Evolutionary conservation across 2,113 vertebrate species (phyloP).

Genomic region (Poecile atricapillus): DNA sequence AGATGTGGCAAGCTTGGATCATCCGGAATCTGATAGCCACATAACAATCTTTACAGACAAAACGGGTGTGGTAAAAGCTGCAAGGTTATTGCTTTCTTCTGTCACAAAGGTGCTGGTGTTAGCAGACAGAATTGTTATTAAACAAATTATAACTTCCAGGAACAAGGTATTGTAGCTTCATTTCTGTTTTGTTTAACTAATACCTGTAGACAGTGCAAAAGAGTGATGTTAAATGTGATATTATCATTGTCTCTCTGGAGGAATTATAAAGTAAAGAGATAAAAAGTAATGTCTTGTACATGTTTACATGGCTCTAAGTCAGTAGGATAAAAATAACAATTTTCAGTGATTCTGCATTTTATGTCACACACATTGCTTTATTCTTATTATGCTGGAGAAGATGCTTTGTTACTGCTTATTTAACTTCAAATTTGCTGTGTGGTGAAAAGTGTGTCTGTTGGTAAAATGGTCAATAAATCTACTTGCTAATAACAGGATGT

Average conservation of each 20-base stretch:
- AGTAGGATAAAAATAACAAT: neutral
- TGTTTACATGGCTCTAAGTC: neutral
- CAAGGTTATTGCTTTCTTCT: constrained; percentile 91
- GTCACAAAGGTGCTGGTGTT: constrained; percentile 96
- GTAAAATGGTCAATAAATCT: neutral
- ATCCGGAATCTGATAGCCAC: constrained; percentile 76
- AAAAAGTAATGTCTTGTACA: neutral
- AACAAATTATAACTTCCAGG: constrained; percentile 94
- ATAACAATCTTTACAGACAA: constrained; percentile 89
- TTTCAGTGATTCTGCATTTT: neutral
- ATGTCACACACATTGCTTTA: neutral
- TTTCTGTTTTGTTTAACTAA: neutral
- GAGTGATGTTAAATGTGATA: neutral
- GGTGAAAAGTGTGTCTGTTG: neutral
- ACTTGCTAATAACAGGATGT: neutral
- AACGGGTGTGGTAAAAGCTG: constrained; percentile 92
- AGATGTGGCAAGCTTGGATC: constrained; percentile 75
- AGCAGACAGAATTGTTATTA: constrained; percentile 95
- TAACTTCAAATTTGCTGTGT: neutral
- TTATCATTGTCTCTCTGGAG: neutral
- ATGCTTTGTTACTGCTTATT: neutral
- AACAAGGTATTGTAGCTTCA: constrained; percentile 85
- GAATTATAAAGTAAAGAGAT: neutral
- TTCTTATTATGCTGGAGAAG: neutral
- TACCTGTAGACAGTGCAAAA: neutral